Base-by-base conservation (phyloP, 2,113 vertebrate species). In the Menidia beryllina region DNA sequence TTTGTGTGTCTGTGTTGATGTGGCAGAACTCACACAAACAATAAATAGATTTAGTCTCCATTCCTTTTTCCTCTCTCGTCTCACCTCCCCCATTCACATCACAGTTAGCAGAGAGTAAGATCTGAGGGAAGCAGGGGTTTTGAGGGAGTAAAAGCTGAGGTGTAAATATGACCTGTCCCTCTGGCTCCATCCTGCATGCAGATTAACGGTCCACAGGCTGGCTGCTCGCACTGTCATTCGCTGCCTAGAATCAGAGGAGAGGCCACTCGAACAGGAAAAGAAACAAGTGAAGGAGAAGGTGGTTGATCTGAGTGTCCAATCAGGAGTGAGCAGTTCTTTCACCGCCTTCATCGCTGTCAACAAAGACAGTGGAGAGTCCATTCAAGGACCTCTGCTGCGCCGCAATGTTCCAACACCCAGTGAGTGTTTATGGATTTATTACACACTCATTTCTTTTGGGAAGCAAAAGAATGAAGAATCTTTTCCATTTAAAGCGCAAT, bases 321-420 rank as follows among this genome's bases (percentile, higher is more conserved):
- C 93, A 50, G 93, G 94, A 77, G 90, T 96, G 49, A 90, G 93
- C 81, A 94, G 94, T 54, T 86, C 90, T 15, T 91, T 92, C 73
- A 96, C 94, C 3, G 88, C 94, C 19, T 96, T 95, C 50, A 76
- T 95, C 20, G 94, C 92, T 12, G 77, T 95, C 79, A 90, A 92
- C 70, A 93, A 92, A 68, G 82, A 72, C 1, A 53, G 66, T 5
- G 72, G 83, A 0, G 6, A 90, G 21, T 61, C 73, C 0, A 45
- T 95, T 21, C 77, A 92, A 51, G 91, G 94, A 2, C 90, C 93
- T 6, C 58, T 94, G 49, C 23, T 52, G 17, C 49, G 49, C 34
- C 52, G 49, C 26, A 39, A 65, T 26, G 9, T 65, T 26, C 49
- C 49, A 41, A 65, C 62, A 39, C 15, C 62, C 7, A 5, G 62